A percentile compares a stretch with the other conserved stretches of the same genome.
Evolutionary conservation across 2,797 vertebrate genomes (phyloP).

Genomic region (Tragopan temminckii): DNA sequence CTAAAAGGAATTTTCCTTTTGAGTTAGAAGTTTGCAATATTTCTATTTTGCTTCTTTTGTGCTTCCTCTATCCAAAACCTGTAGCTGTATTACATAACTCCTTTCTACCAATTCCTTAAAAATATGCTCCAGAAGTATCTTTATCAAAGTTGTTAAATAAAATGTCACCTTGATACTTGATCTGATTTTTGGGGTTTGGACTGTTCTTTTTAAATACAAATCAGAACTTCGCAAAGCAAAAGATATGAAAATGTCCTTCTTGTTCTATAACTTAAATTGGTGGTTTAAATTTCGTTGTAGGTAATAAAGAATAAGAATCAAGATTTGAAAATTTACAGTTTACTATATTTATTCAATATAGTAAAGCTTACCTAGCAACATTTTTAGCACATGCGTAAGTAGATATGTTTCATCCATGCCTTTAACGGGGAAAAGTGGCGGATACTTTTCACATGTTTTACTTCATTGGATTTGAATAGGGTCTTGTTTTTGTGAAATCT

Average conservation of each 20-base stretch:
- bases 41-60: background rate
- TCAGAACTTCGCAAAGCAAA: background rate
- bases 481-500: slow-evolving; percentile 71
- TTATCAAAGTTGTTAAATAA: background rate
- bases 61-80: background rate
- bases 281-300: background rate
- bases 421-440: background rate
- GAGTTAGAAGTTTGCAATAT: slow-evolving; percentile 20
- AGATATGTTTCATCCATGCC: background rate
- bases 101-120: background rate
- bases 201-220: background rate
- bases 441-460: background rate
- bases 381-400: background rate
- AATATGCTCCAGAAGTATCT: background rate
- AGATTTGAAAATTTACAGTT: background rate
- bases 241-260: background rate
- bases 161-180: background rate
- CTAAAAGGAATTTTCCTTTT: slow-evolving; percentile 51
- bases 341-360: background rate
- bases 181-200: background rate
- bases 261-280: background rate
- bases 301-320: background rate
- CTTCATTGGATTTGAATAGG: slow-evolving; percentile 18
- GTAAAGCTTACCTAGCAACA: background rate
- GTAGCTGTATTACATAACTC: background rate